Evolutionary conservation across 92 coral and sea anemone species (phyloP), one percentile per base, ranked within the genome.

Genomic region (Bergia puertoricense): DNA sequence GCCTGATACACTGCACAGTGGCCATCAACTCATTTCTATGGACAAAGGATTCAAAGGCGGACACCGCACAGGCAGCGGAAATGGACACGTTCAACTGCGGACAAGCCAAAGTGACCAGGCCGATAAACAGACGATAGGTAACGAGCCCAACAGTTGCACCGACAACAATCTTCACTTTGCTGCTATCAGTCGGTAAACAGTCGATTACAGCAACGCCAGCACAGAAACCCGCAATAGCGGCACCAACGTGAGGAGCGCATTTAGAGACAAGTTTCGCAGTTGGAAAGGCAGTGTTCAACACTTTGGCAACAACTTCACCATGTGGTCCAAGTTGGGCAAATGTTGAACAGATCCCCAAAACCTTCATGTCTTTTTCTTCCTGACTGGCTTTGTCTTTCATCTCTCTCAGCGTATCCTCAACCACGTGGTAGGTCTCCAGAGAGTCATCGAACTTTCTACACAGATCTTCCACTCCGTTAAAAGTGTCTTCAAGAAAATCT

Each of bases 401-500:
- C 20, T 78, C 18, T 39, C 59, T 78, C 66, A 78, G 16, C 38
- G 0, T 10, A 48, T 78, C 82, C 66, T 78, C 66, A 3, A 78
- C 41, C 22, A 0, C 23, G 82, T 78, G 48, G 37, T 22, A 78
- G 2, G 22, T 2, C 15, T 78, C 82, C 41, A 78, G 38, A 51
- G 67, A 78, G 23, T 56, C 50, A 6, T 81, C 74, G 37, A 37
- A 57, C 54, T 14, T 40, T 38, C 16, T 38, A 39, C 51, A 59
- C 48, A 81, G 50, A 4, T 38, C 72, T 56, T 81, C 73, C 9
- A 81, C 54, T 56, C 50, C 85, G 14, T 38, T 74, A 8, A 37
- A 0, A 6, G 51, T 81, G 22, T 81, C 85, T 59, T 59, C 74
- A 41, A 81, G 73, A 38, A 59, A 56, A 22, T 81, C 74, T 57